Evolutionary conservation across 2,888 invertebrate genomes (phyloP).

Genomic region (Scaptomyza caliginosa): DNA sequence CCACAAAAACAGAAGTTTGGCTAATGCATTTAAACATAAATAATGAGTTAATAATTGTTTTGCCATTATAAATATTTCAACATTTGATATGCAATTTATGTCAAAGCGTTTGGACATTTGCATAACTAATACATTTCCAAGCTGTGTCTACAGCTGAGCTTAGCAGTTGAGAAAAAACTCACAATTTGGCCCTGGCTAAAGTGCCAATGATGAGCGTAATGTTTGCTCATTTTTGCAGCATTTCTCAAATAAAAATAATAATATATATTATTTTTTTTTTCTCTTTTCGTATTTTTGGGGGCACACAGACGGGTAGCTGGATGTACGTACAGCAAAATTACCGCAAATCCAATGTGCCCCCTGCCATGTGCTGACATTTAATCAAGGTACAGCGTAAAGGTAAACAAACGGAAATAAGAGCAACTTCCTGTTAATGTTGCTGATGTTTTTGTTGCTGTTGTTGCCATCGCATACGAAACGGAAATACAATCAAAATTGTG

Average conservation of each 20-base stretch:
- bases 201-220: constrained; percentile 40
- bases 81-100: no score
- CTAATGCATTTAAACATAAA: background rate
- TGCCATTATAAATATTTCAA: background rate
- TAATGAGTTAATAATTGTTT: background rate
- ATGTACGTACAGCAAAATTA: constrained; percentile 16
- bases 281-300: background rate
- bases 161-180: background rate
- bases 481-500: constrained; percentile 79
- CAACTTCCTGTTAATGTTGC: constrained; percentile 74
- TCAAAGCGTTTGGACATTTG: background rate
- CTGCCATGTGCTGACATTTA: constrained; percentile 67
- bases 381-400: constrained; percentile 75
- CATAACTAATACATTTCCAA: background rate
- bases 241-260: constrained; percentile 25
- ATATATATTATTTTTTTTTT: constrained; percentile 39
- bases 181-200: background rate
- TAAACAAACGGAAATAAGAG: constrained; percentile 80
- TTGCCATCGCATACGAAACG: constrained; percentile 71
- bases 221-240: constrained; percentile 26
- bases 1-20: background rate
- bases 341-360: constrained; percentile 31
- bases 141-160: background rate
- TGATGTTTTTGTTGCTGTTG: constrained; percentile 36
- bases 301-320: background rate